A percentile compares a stretch with the other conserved stretches of the same genome.
Conservation (phyloP, 2,113 vertebrate genomes). For the Mohoua ochrocephala region DNA sequence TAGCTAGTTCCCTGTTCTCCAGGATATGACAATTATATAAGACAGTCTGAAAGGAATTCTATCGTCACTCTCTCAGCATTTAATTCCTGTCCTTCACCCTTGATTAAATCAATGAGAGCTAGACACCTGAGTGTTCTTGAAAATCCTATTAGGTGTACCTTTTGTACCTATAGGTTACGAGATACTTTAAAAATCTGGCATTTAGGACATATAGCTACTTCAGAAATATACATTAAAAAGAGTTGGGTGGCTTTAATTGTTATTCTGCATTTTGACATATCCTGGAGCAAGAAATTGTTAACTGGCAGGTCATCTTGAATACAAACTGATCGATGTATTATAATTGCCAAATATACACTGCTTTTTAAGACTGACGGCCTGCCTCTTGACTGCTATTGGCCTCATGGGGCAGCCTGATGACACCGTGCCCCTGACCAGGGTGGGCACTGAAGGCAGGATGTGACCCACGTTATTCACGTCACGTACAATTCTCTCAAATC, state of each 20-base stretch:
- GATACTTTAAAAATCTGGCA: background rate
- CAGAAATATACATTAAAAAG: background rate
- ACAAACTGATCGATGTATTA: background rate
- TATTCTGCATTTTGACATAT: background rate
- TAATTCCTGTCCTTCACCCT: background rate
- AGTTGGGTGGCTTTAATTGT: background rate
- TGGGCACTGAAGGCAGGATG: accelerated
- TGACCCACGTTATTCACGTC: accelerated
- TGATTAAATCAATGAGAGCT: background rate
- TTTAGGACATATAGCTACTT: background rate
- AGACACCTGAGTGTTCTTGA: background rate
- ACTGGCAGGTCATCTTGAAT: background rate
- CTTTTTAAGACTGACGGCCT: background rate
- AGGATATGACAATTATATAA: background rate
- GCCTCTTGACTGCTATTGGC: background rate
- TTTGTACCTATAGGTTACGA: background rate
- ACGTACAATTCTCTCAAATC: background rate
- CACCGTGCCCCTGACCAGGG: background rate
- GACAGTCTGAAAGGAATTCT: background rate
- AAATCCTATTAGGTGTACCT: background rate
- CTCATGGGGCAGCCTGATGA: accelerated
- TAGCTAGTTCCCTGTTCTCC: background rate
- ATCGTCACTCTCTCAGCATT: background rate
- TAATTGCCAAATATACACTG: background rate
- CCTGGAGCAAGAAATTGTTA: background rate